Conservation (phyloP, 2,888 invertebrate genomes). For the Linyphia triangularis region DNA sequence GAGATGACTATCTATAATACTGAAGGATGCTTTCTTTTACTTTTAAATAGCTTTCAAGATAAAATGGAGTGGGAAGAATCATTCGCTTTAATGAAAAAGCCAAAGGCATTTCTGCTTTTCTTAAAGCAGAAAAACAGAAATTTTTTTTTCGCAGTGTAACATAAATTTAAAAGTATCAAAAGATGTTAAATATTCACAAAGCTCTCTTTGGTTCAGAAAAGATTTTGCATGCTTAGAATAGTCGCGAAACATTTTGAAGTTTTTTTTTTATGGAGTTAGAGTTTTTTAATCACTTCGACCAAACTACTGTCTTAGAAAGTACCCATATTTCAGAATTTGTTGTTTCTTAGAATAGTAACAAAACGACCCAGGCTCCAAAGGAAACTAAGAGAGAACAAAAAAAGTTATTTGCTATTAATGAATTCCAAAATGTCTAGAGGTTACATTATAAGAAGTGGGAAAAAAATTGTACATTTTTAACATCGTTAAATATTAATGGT, state of each 20-base stretch:
- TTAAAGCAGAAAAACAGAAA: not conserved
- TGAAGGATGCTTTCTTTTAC: no score
- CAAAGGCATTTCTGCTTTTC: not conserved
- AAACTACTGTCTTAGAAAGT: not conserved
- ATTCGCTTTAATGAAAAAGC: not conserved
- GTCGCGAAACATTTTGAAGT: not conserved
- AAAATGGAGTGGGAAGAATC: not conserved
- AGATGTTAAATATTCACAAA: conserved; percentile 15
- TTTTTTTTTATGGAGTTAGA: not conserved
- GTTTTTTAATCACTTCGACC: not conserved
- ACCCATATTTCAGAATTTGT: conserved; percentile 6
- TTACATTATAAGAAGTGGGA: not conserved
- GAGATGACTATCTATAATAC: no score
- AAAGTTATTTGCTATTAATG: conserved; percentile 1
- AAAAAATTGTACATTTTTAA: not conserved
- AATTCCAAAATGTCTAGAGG: conserved; percentile 7
- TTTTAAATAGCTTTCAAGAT: not conserved
- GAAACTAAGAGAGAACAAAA: not conserved
- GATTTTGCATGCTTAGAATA: conserved; percentile 1
- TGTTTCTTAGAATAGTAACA: not conserved
- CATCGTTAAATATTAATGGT: conserved; percentile 6
- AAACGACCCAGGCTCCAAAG: not conserved
- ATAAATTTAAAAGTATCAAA: conserved; percentile 22
- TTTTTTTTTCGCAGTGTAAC: not conserved
- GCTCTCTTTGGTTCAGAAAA: not conserved